Conservation (phyloP, 2,888 invertebrate species). For the Diarsia rubi region DNA sequence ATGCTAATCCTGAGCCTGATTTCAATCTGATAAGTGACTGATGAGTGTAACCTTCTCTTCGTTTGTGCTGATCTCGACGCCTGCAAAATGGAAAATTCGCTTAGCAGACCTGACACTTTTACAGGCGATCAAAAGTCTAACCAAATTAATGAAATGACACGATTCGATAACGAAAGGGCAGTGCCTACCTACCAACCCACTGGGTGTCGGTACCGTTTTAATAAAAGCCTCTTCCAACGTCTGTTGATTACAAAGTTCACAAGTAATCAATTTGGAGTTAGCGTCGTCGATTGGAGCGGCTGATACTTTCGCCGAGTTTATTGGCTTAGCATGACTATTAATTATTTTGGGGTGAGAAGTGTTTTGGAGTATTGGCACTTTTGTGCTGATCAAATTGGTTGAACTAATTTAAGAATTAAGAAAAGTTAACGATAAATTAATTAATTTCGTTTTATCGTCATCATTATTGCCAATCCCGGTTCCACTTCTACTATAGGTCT, state of each 20-base stretch:
- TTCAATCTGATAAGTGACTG: not conserved
- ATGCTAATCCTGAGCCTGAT: not conserved
- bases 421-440: not conserved
- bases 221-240: conserved; percentile 58
- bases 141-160: conserved; percentile 58
- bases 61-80: too few species aligned
- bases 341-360: conserved; percentile 58
- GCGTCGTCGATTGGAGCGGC: conserved; percentile 56
- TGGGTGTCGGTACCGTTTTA: conserved; percentile 45
- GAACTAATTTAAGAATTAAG: conserved; percentile 19
- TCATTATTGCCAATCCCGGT: not conserved
- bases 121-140: conserved; percentile 34
- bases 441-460: conserved; percentile 7
- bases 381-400: conserved; percentile 35
- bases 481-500: not conserved
- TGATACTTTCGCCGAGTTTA: conserved; percentile 62
- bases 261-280: conserved; percentile 68
- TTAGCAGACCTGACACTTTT: conserved; percentile 3
- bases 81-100: not conserved
- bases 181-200: conserved; percentile 10
- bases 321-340: conserved; percentile 62
- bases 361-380: conserved; percentile 43
- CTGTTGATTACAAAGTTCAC: conserved; percentile 65
- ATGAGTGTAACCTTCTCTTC: not conserved
- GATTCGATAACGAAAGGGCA: conserved; percentile 55